Evolutionary conservation across 2,113 vertebrate genomes (phyloP).

Genomic region (Lycaon pictus): DNA sequence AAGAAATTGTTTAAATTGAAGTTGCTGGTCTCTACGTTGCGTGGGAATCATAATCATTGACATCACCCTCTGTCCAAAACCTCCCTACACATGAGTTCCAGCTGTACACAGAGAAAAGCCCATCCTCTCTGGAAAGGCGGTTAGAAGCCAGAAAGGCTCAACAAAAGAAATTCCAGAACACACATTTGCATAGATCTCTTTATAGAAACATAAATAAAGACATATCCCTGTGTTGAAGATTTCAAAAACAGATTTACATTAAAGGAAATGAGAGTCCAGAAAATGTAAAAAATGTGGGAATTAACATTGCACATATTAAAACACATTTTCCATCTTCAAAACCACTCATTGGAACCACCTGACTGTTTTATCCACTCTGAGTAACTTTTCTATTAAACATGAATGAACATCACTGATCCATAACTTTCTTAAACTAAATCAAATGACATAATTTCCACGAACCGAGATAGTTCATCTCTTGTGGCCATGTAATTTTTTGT

Average conservation of each 20-base stretch:
- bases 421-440: conserved; percentile 61
- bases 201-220: neutral
- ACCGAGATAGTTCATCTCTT: neutral
- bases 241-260: neutral
- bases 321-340: conserved; percentile 17
- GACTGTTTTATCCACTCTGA: neutral
- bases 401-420: neutral
- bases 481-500: neutral
- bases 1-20: conserved; percentile 53
- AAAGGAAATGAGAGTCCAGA: neutral
- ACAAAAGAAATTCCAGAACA: neutral
- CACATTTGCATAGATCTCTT: neutral
- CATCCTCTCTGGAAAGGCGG: neutral
- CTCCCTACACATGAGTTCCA: neutral
- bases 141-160: neutral
- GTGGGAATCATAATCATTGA: neutral
- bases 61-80: neutral
- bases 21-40: neutral
- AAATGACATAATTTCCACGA: conserved; percentile 26
- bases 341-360: neutral
- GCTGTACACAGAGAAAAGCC: neutral
- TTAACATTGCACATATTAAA: neutral
- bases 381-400: neutral
- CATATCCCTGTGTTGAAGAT: neutral
- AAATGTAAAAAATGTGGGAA: neutral